These are phyloP conservation scores for Drosophila kohkoa DNA, from an alignment of 1,140 invertebrate species.

Conservation along the genomic window DNA sequence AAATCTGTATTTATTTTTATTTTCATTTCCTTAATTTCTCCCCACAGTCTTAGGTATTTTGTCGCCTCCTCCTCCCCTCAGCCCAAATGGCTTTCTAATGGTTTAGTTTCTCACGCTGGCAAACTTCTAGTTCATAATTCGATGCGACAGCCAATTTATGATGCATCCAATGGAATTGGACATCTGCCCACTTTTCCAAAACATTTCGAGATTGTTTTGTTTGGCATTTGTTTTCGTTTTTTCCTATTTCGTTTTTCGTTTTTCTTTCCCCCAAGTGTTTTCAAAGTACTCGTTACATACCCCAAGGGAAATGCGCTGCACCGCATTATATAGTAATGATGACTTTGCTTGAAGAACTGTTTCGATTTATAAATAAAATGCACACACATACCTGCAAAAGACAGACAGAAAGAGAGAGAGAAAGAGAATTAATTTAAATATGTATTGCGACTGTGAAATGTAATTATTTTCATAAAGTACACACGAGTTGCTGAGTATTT, in stretches of 20 bases:
- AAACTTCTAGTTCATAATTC: constrained; percentile 48
- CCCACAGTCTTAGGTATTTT: not conserved
- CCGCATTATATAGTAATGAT: constrained; percentile 22
- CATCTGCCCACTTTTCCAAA: constrained; percentile 46
- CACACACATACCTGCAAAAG: constrained; percentile 52
- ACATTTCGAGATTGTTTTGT: constrained; percentile 23
- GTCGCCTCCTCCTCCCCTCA: too few relatives aligned
- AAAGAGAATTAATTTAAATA: constrained; percentile 37
- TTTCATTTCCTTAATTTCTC: constrained; percentile 14
- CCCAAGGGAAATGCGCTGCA: constrained; percentile 15
- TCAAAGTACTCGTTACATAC: constrained; percentile 21
- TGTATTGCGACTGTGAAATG: constrained; percentile 36
- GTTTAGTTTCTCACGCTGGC: constrained; percentile 41
- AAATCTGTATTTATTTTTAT: constrained; percentile 11
- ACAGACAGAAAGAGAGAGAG: constrained; percentile 2
- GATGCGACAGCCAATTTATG: constrained; percentile 48
- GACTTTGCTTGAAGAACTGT: constrained; percentile 1
- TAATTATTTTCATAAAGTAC: constrained; percentile 34
- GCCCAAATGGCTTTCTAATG: not conserved
- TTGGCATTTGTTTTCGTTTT: too few relatives aligned
- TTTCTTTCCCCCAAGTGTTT: not conserved
- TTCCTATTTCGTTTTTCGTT: not conserved
- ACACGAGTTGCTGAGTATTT: constrained; percentile 1
- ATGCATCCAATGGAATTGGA: constrained; percentile 44
- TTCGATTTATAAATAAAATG: constrained; percentile 37